Evolutionary conservation across 2,113 vertebrate species (phyloP).

Genomic region (Dasypus novemcinctus): DNA sequence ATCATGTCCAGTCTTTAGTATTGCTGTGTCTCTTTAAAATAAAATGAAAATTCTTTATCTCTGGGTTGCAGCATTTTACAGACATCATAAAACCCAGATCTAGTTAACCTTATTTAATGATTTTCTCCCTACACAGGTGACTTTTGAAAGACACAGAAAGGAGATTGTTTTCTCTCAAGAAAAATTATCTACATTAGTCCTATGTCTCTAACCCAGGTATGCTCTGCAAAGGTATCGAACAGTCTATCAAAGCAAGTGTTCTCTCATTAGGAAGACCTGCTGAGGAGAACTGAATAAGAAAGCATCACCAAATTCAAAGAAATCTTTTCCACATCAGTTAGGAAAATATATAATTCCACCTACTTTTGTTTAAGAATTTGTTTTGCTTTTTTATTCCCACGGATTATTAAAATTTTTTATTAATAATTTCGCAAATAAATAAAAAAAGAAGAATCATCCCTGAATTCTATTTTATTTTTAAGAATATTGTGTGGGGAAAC

Average conservation of each 20-base stretch:
- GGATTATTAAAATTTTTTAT: background rate
- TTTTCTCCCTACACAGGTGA: conserved; percentile 27
- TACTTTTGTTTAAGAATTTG: background rate
- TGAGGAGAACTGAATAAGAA: background rate
- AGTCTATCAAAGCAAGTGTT: background rate
- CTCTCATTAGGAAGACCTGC: background rate
- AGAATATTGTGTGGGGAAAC: background rate
- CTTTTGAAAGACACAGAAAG: conserved; percentile 51
- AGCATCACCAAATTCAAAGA: background rate
- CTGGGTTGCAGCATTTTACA: conserved; percentile 70
- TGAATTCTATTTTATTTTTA: conserved; percentile 24
- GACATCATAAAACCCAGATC: conserved; percentile 67
- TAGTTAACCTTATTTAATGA: conserved; percentile 69
- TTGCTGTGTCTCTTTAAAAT: background rate
- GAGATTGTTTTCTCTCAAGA: conserved; percentile 33
- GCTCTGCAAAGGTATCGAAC: background rate
- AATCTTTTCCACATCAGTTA: background rate
- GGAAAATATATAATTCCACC: background rate
- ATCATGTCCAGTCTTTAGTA: conserved; percentile 14
- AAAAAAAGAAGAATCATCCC: background rate
- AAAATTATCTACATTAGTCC: background rate
- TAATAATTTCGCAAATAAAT: conserved; percentile 20
- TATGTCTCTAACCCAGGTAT: background rate
- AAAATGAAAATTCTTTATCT: conserved; percentile 70
- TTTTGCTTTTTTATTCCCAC: background rate